phyloP scores from a whole-genome alignment of 1,140 invertebrate species.

The Calephelis virginiensis region DNA sequence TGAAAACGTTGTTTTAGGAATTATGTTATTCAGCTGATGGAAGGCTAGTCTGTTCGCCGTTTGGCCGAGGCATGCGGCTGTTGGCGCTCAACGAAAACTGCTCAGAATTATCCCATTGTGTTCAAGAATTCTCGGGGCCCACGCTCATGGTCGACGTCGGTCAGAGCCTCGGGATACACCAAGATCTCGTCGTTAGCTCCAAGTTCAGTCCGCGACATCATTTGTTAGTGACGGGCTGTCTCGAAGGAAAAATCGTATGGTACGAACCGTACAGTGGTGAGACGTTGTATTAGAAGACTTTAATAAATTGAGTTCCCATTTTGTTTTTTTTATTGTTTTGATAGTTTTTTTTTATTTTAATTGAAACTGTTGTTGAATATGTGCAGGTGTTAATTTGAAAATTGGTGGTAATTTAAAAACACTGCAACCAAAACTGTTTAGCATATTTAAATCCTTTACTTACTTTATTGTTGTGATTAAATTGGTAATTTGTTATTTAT shows the following conservation, averaged over 20 bases:
- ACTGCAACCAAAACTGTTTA: not conserved
- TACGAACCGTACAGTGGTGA: conserved; percentile 85
- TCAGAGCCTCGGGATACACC: conserved; percentile 84
- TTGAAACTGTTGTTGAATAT: conserved; percentile 9
- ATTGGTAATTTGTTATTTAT: too few species aligned
- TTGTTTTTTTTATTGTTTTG: conserved; percentile 6
- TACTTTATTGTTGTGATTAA: too few species aligned
- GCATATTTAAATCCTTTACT: too few species aligned
- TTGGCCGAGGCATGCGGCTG: conserved; percentile 89
- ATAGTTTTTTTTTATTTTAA: not conserved
- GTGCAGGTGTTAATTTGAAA: conserved; percentile 24
- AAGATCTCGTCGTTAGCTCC: conserved; percentile 92
- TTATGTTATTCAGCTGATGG: conserved; percentile 94
- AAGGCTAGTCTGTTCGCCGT: conserved; percentile 92
- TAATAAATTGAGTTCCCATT: conserved; percentile 33
- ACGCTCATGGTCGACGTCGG: conserved; percentile 81
- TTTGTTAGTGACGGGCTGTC: conserved; percentile 92
- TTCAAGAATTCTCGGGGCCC: conserved; percentile 64
- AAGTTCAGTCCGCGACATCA: conserved; percentile 93
- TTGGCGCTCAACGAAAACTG: conserved; percentile 89
- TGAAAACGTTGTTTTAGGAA: conserved; percentile 75
- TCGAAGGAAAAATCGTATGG: conserved; percentile 92
- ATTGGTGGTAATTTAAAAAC: not conserved
- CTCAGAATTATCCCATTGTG: conserved; percentile 87
- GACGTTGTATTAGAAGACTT: conserved; percentile 49